These are phyloP conservation scores for Acanthis flammea DNA, from an alignment of 2,797 vertebrate species.

Conservation along the genomic window DNA sequence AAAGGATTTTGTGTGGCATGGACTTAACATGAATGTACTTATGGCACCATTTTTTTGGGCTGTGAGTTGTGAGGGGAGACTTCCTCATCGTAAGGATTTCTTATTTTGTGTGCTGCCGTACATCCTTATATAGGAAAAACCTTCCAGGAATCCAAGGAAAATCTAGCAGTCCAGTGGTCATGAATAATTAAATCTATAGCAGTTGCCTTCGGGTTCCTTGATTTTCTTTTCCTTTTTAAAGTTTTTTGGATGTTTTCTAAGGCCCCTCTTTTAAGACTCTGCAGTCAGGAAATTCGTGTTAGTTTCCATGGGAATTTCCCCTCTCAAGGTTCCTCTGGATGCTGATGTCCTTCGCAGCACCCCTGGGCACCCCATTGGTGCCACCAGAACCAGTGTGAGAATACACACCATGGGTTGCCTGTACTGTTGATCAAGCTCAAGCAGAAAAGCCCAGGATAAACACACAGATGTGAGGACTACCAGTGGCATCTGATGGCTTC, in stretches of 20 bases:
- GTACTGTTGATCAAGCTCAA: background rate
- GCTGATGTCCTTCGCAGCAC: background rate
- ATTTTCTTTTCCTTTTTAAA: background rate
- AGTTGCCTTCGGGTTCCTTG: background rate
- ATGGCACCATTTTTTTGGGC: background rate
- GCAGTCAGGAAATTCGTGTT: rapidly evolving
- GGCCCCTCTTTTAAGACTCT: background rate
- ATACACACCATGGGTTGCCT: background rate
- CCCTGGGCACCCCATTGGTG: rapidly evolving
- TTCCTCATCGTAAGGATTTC: background rate
- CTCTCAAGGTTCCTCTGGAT: background rate
- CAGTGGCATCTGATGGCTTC: background rate
- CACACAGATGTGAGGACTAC: background rate
- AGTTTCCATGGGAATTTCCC: background rate
- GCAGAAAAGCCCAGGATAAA: background rate
- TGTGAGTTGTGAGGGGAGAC: background rate
- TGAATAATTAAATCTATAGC: background rate
- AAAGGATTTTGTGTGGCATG: background rate
- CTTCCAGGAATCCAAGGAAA: background rate
- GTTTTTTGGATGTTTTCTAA: background rate
- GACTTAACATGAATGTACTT: background rate
- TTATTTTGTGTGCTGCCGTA: background rate
- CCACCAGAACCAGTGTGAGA: rapidly evolving
- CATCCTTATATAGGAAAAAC: background rate
- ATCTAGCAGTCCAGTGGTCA: background rate